Evolutionary conservation across 1,140 invertebrate genomes (phyloP), one percentile per base, ranked within the genome.

Genomic region (Zaprionus africanus): DNA sequence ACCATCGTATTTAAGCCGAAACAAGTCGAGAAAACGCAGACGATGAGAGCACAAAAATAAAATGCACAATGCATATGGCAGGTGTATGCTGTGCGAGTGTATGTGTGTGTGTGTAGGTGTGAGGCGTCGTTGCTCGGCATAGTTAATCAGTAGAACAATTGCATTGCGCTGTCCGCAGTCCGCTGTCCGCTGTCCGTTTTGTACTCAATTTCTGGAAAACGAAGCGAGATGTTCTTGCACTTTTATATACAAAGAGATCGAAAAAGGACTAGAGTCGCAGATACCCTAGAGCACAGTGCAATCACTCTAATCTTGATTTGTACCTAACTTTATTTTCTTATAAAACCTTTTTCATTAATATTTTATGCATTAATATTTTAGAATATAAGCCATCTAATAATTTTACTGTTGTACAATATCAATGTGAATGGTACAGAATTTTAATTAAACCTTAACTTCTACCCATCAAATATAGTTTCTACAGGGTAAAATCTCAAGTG

Each of bases 191-290:
- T 4, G 31, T 53, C 7, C 5, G 43, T 51, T 46, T 85, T 88
- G 83, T 81, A 75, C 84, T 78, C 84, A 77, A 81, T 87, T 76
- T 80, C 78, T 88, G 83, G 81, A 87, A 88, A 75, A 65, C 67
- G 54, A 59, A 63, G 60, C 51, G 59, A 71, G 57, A 53, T 86
- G 76, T 79, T 53, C 53, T 31, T 70, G 17, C 28, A 70, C 7
- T 69, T 57, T 58, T 36, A 12, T 61, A 34, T n/a, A 41, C 41
- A 22, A 4, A 49, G 17, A 49, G 46, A 51, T 12, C 46, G 0
- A 7, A 3, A 22, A 22, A 49, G 17, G 2, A 46, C n/a, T 46
- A 19, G 41, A n/a, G n/a, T 46, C 6, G n/a, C 6, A 22, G 19
- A 51, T 51, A 51, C 46, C 19, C 46, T 46, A n/a, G 6, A 17